Conservation (phyloP, 2,113 vertebrate genomes). For the Axis porcinus region DNA sequence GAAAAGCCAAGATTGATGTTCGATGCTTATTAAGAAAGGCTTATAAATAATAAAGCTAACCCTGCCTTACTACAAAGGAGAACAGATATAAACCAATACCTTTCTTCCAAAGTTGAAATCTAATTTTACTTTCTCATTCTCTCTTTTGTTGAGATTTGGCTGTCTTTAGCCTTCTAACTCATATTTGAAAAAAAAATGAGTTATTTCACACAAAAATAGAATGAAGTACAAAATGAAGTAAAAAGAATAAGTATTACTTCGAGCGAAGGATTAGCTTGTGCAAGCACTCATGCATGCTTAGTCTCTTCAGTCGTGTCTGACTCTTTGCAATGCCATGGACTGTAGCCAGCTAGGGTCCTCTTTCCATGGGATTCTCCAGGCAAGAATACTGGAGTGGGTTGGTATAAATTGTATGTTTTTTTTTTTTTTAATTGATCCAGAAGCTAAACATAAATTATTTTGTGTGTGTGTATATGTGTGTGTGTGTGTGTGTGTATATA, state of each 20-base stretch:
- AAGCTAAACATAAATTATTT: neutral
- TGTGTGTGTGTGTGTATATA: too few species aligned
- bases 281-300: neutral
- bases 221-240: neutral
- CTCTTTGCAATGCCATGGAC: neutral
- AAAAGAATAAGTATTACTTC: neutral
- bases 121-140: neutral
- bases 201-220: constrained; percentile 5
- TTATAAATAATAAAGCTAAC: constrained; percentile 53
- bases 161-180: neutral
- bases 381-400: neutral
- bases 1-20: neutral
- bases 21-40: constrained; percentile 9
- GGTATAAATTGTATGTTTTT: neutral
- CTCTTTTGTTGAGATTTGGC: neutral
- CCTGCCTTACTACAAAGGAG: neutral
- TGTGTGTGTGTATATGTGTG: too few species aligned
- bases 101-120: neutral
- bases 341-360: neutral
- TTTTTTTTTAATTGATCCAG: neutral
- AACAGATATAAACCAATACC: neutral
- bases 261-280: neutral
- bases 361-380: neutral
- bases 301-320: neutral
- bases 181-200: neutral